Evolutionary conservation across 1,140 invertebrate genomes (phyloP).

Genomic region (Trinorchestia longiramus): DNA sequence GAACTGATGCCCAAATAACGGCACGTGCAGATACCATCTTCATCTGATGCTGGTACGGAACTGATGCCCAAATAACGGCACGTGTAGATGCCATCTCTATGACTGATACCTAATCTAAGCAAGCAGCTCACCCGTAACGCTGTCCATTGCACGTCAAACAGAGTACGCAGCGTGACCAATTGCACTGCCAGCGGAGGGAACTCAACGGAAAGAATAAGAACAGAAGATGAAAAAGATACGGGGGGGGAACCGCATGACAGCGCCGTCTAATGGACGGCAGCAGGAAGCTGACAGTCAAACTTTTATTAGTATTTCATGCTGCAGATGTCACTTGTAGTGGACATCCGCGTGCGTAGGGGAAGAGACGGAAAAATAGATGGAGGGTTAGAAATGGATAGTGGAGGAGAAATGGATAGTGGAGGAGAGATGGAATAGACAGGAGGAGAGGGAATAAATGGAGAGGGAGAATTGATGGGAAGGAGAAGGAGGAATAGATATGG

Average conservation of each 20-base stretch:
- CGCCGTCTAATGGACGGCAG: background rate
- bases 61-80: background rate
- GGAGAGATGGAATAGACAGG: too few species aligned
- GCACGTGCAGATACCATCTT: too few species aligned
- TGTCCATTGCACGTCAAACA: background rate
- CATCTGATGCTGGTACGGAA: too few species aligned
- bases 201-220: background rate
- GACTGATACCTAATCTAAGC: background rate
- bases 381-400: too few species aligned
- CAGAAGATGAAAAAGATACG: background rate
- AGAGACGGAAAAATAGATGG: too few species aligned
- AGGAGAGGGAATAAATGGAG: too few species aligned
- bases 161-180: background rate
- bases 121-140: background rate
- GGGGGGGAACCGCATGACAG: background rate
- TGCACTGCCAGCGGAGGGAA: background rate
- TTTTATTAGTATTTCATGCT: background rate
- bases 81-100: background rate
- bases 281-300: too few species aligned
- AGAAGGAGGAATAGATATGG: too few species aligned
- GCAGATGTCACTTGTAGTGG: background rate
- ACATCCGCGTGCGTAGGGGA: too few species aligned
- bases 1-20: too few species aligned
- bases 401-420: too few species aligned
- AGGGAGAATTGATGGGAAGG: too few species aligned